A percentile compares a stretch with the other conserved stretches of the same genome.
phyloP scores from a whole-genome alignment of 2,888 invertebrate genomes.

The Rhingia campestris region DNA sequence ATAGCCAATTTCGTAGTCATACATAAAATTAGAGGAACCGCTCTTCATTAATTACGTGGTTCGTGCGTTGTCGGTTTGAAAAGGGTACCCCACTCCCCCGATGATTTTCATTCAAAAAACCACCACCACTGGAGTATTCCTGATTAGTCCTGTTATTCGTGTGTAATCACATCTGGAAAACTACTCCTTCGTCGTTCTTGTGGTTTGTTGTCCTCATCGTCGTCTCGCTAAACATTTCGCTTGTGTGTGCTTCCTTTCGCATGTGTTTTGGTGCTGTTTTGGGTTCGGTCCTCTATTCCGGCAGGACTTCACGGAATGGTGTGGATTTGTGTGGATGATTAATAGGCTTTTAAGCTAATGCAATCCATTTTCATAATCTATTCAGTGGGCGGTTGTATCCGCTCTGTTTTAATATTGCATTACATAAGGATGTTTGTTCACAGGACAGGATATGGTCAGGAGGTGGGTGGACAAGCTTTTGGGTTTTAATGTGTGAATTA shows the following conservation, averaged over 20 bases:
- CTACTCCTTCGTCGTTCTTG: slow-evolving; percentile 39
- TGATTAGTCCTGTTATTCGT: slow-evolving; percentile 35
- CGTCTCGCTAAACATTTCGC: background rate
- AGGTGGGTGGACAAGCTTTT: background rate
- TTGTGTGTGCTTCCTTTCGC: background rate
- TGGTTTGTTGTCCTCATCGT: slow-evolving; percentile 21
- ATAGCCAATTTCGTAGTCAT: slow-evolving; percentile 70
- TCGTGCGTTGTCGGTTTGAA: background rate
- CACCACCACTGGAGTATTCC: background rate
- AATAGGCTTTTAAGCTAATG: slow-evolving; percentile 72
- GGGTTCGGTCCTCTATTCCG: slow-evolving; percentile 17
- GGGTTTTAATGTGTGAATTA: slow-evolving; percentile 24
- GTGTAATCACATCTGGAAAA: slow-evolving; percentile 50
- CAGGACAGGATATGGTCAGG: slow-evolving; percentile 13
- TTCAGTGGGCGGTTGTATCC: slow-evolving; percentile 46
- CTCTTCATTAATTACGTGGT: slow-evolving; percentile 70
- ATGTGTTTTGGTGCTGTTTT: background rate
- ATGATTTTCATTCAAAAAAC: background rate
- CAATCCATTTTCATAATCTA: slow-evolving; percentile 67
- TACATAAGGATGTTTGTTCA: slow-evolving; percentile 21
- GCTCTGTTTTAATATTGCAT: slow-evolving; percentile 41
- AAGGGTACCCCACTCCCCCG: background rate
- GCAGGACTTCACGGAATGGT: slow-evolving; percentile 37
- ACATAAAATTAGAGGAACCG: slow-evolving; percentile 72
- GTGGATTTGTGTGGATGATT: slow-evolving; percentile 64